Evolutionary conservation across 30 jellyfish, hydroid and myxozoan genomes (phyloP).

Genomic region (Aurelia aurita): DNA sequence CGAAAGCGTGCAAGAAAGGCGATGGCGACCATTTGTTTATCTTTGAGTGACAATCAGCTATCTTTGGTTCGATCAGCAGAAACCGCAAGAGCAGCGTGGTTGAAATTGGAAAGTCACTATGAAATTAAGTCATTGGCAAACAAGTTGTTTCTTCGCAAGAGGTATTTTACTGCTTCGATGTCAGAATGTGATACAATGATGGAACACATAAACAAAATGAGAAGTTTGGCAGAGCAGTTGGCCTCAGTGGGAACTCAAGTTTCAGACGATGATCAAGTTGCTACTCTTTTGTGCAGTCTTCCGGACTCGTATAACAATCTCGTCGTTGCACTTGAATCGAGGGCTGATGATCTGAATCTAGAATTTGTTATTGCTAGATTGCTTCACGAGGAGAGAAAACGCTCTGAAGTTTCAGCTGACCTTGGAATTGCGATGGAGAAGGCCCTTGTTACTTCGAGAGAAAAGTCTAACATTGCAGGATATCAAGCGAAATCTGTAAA

Average conservation of each 20-base stretch:
- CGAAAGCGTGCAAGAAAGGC: too few relatives aligned
- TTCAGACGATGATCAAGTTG: slow-evolving; percentile 30
- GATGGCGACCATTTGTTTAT: too few relatives aligned
- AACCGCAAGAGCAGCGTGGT: too few relatives aligned
- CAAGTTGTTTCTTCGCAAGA: too few relatives aligned
- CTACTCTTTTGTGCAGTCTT: slow-evolving; percentile 33
- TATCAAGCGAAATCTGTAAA: background rate
- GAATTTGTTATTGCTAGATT: slow-evolving; percentile 13
- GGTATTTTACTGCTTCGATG: too few relatives aligned
- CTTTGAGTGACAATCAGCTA: too few relatives aligned
- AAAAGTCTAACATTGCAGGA: background rate
- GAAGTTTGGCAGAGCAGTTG: slow-evolving; percentile 33
- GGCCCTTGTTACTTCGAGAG: background rate
- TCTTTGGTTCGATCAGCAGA: too few relatives aligned
- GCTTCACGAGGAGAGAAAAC: slow-evolving; percentile 32
- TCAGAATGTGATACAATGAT: too few relatives aligned
- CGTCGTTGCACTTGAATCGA: slow-evolving; percentile 14
- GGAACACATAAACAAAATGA: too few relatives aligned
- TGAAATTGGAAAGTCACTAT: too few relatives aligned
- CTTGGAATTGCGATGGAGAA: background rate
- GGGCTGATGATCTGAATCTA: slow-evolving; percentile 5
- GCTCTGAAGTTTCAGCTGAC: too few relatives aligned
- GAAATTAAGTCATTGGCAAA: too few relatives aligned
- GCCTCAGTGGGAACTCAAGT: slow-evolving; percentile 29
- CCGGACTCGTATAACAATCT: slow-evolving; percentile 41